phyloP scores from a whole-genome alignment of 2,888 invertebrate genomes.

The Trachelus iudaicus region DNA sequence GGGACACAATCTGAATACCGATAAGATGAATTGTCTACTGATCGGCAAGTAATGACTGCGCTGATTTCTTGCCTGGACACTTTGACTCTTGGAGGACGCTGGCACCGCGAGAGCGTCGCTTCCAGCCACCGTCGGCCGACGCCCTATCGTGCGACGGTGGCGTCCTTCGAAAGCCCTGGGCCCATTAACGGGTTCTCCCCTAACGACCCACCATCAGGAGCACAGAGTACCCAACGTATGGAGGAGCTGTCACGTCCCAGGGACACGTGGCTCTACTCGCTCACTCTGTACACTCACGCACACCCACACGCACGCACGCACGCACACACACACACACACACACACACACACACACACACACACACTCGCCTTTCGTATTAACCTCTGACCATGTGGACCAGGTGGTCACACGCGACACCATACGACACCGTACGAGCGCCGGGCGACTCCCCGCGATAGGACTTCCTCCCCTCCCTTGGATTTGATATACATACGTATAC shows the following conservation, averaged over 20 bases:
- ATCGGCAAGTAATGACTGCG: constrained; percentile 56
- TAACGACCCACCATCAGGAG: no score
- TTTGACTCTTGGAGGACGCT: no score
- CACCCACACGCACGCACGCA: no score
- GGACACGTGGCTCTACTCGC: no score
- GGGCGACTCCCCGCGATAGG: constrained; percentile 32
- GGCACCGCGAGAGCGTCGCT: no score
- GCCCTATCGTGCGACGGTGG: constrained; percentile 34
- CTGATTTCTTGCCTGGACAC: constrained; percentile 23
- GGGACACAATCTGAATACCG: constrained; percentile 52
- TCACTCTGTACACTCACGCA: constrained; percentile 3
- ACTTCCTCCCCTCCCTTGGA: no score
- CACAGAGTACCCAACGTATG: no score
- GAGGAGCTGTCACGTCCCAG: no score
- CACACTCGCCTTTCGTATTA: constrained; percentile 3
- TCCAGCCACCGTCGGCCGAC: constrained; percentile 37
- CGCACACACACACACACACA: neutral
- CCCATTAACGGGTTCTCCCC: constrained; percentile 16
- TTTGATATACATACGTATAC: no score
- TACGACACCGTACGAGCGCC: constrained; percentile 37
- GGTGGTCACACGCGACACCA: constrained; percentile 31
- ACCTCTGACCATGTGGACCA: constrained; percentile 24
- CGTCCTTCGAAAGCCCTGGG: constrained; percentile 18
- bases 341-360: neutral
- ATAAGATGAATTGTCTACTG: constrained; percentile 57